Conservation (phyloP, 2,797 vertebrate species). For the Coregonus suidteri region DNA sequence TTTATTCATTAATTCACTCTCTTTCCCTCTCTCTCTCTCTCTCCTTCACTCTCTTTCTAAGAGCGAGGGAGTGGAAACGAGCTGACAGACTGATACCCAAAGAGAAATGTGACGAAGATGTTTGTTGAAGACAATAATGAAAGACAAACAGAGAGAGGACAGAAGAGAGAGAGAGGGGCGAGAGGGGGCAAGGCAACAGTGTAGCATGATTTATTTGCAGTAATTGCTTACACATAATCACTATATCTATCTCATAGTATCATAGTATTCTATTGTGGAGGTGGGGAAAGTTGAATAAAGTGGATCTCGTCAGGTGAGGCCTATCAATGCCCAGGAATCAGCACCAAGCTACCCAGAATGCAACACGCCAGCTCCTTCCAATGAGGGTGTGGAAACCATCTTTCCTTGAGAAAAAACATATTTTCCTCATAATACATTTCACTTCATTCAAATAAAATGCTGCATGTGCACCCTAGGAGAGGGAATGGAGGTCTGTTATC, state of each 20-base stretch:
- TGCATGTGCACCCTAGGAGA: slow-evolving; percentile 30
- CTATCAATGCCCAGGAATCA: too few relatives aligned
- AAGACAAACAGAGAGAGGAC: slow-evolving; percentile 66
- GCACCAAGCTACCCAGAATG: too few relatives aligned
- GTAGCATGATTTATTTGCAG: too few relatives aligned
- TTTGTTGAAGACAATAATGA: slow-evolving; percentile 81
- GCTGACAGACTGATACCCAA: slow-evolving; percentile 72
- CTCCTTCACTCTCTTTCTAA: slow-evolving; percentile 56
- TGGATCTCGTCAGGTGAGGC: too few relatives aligned
- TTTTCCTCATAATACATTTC: background rate
- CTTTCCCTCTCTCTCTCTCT: slow-evolving; percentile 32
- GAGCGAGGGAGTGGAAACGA: slow-evolving; percentile 72
- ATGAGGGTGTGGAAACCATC: too few relatives aligned
- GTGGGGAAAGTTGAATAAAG: too few relatives aligned
- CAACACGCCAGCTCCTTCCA: too few relatives aligned
- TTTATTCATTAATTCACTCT: too few relatives aligned
- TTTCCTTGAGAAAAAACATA: too few relatives aligned
- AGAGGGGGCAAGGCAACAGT: slow-evolving; percentile 42
- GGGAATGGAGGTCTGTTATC: background rate
- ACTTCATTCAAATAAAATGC: background rate
- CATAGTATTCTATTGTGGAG: too few relatives aligned
- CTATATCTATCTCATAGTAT: too few relatives aligned
- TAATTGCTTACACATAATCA: too few relatives aligned
- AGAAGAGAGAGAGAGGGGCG: slow-evolving; percentile 51
- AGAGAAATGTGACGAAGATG: slow-evolving; percentile 76